Evolutionary conservation across 2,113 vertebrate species (phyloP).

Genomic region (Egretta garzetta): DNA sequence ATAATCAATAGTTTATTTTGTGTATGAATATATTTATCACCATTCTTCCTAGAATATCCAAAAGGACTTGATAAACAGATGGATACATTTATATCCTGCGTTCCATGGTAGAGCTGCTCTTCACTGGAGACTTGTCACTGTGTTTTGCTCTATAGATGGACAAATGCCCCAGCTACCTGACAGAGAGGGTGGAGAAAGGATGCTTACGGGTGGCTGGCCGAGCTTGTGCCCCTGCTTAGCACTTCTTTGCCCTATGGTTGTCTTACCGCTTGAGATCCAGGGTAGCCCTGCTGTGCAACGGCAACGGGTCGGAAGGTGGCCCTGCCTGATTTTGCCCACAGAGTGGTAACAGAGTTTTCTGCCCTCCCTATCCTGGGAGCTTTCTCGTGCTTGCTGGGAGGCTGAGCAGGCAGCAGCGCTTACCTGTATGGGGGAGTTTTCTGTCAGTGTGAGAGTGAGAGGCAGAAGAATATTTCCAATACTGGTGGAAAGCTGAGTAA

Average conservation of each 20-base stretch:
- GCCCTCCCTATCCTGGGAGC: background rate
- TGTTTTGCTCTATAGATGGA: background rate
- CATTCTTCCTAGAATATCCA: background rate
- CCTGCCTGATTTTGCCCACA: background rate
- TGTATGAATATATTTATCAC: background rate
- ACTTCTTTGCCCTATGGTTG: background rate
- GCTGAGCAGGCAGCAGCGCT: background rate
- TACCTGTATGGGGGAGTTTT: background rate
- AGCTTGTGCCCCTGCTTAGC: background rate
- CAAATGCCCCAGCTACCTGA: background rate
- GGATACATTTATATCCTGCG: background rate
- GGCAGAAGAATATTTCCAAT: background rate
- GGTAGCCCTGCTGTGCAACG: background rate
- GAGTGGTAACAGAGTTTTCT: background rate
- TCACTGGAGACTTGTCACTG: background rate
- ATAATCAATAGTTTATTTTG: constrained; percentile 28
- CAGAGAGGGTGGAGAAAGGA: background rate
- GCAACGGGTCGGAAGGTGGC: background rate
- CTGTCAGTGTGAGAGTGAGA: background rate
- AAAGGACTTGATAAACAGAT: background rate
- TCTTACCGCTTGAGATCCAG: background rate
- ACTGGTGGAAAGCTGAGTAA: background rate
- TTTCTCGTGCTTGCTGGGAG: background rate
- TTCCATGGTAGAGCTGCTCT: background rate
- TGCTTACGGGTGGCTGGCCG: background rate